A percentile compares a stretch with the other conserved stretches of the same genome.
These are phyloP conservation scores for Colostygia pectinataria DNA, from an alignment of 2,888 invertebrate species.

Conservation along the genomic window DNA sequence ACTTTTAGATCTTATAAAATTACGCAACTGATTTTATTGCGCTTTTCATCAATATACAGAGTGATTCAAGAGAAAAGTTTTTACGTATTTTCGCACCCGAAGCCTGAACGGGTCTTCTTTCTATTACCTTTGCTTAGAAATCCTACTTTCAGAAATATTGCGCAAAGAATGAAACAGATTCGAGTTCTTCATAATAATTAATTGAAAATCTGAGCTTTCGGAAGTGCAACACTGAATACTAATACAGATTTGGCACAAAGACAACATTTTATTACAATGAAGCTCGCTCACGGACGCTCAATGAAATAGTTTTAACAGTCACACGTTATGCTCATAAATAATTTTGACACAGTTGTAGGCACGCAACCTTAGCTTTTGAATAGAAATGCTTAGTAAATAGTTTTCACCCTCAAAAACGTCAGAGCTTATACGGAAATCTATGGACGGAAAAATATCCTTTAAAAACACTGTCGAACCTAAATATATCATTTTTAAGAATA, in stretches of 20 bases:
- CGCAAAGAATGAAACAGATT: background rate
- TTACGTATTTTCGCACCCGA: too few relatives aligned
- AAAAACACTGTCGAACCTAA: too few relatives aligned
- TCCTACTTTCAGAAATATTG: background rate
- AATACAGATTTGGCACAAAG: slow-evolving; percentile 24
- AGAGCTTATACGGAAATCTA: too few relatives aligned
- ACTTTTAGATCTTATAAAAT: too few relatives aligned
- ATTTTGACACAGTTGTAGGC: slow-evolving; percentile 10
- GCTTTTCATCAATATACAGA: too few relatives aligned
- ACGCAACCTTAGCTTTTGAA: slow-evolving; percentile 3
- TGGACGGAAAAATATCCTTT: too few relatives aligned
- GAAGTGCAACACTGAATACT: slow-evolving; percentile 24
- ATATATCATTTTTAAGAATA: too few relatives aligned
- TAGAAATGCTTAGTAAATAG: slow-evolving; percentile 1
- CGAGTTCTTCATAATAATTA: background rate
- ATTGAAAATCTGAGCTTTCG: slow-evolving; percentile 15
- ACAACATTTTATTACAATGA: slow-evolving; percentile 21
- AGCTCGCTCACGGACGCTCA: slow-evolving; percentile 14
- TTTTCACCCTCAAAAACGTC: too few relatives aligned
- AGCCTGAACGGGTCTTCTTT: too few relatives aligned
- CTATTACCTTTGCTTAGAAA: too few relatives aligned
- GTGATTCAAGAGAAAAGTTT: too few relatives aligned
- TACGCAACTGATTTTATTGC: too few relatives aligned
- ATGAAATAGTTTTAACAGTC: slow-evolving; percentile 20
- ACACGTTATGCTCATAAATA: slow-evolving; percentile 21